phyloP scores from a whole-genome alignment of 2,113 vertebrate genomes.

The Ascaphus truei region DNA sequence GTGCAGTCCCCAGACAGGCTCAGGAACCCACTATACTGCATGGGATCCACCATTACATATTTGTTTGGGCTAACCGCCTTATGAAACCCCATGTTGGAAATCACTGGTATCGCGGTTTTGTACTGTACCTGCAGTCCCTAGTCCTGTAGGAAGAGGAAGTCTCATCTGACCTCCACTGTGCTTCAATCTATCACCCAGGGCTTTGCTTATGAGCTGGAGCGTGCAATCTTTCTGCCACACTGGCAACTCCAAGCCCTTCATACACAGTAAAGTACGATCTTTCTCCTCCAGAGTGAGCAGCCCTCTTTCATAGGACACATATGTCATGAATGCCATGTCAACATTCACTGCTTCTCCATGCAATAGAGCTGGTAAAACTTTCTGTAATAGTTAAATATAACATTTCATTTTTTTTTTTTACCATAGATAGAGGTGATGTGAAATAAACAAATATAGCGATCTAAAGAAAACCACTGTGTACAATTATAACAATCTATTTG shows the following conservation, averaged over 20 bases:
- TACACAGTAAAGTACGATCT: conserved; percentile 68
- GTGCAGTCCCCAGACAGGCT: too few relatives aligned
- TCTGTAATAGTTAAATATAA: conserved; percentile 37
- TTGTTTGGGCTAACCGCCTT: too few relatives aligned
- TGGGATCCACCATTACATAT: too few relatives aligned
- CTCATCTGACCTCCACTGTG: conserved; percentile 65
- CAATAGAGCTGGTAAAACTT: conserved; percentile 67
- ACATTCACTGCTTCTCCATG: conserved; percentile 75
- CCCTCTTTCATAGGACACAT: conserved; percentile 55
- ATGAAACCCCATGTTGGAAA: too few relatives aligned
- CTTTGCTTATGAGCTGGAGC: conserved; percentile 63
- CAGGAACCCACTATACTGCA: too few relatives aligned
- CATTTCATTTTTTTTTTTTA: too few relatives aligned
- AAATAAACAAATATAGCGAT: too few relatives aligned
- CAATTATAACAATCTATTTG: too few relatives aligned
- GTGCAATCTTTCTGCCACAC: conserved; percentile 66
- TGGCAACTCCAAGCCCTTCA: conserved; percentile 67
- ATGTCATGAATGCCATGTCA: conserved; percentile 78
- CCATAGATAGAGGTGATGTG: too few relatives aligned
- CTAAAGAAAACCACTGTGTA: too few relatives aligned
- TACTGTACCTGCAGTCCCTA: conserved; percentile 62
- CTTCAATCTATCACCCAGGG: conserved; percentile 66
- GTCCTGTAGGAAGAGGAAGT: conserved; percentile 69
- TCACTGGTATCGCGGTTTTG: too few relatives aligned
- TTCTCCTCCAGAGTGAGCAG: conserved; percentile 55